Base-by-base conservation (phyloP, 2,113 vertebrate species). In the Dasyprocta punctata region DNA sequence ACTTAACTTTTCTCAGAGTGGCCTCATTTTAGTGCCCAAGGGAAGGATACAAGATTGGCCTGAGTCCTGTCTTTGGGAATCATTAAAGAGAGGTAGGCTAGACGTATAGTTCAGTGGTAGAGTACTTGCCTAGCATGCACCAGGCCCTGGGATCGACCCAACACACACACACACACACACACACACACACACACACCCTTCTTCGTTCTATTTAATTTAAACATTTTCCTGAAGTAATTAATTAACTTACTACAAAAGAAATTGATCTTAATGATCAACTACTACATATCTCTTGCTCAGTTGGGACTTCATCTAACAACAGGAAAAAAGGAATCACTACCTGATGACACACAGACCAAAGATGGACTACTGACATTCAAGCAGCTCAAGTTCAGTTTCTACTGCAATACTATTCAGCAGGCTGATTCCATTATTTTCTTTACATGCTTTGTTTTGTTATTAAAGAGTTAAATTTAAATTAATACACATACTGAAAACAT, bases 141-240 rank as follows among this genome's bases (percentile, higher is more conserved):
- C 36, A 89, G 26, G 41, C 33, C 30, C 8, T 60, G 38, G 20
- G 5, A 44, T 94, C 3, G 5, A 16, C 20, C 8, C 38, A 44
- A 36, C 26, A 71, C 69, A 22, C 69, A n/a, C n/a, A n/a, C n/a
- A n/a, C n/a, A n/a, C n/a, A n/a, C 69, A 71, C n/a, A 71, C n/a
- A 22, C 69, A 22, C 69, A 22, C 69, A 71, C 69, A 71, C 71
- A 75, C 38, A 44, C 22, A 13, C 12, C 54, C 58, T 5, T 84
- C 16, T 81, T 94, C 41, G 5, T 60, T 71, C 61, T 88, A 7
- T 89, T 92, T 69, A 86, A 12, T 86, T 87, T 69, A 87, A 89
- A 75, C 3, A 47, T 54, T 95, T 96, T 87, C 26, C 41, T 85
- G 24, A 88, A 69, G 87, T 93, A 93, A 94, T 56, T 93, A 93